phyloP scores from a whole-genome alignment of 1,140 invertebrate genomes.

The Oscheius sp. region DNA sequence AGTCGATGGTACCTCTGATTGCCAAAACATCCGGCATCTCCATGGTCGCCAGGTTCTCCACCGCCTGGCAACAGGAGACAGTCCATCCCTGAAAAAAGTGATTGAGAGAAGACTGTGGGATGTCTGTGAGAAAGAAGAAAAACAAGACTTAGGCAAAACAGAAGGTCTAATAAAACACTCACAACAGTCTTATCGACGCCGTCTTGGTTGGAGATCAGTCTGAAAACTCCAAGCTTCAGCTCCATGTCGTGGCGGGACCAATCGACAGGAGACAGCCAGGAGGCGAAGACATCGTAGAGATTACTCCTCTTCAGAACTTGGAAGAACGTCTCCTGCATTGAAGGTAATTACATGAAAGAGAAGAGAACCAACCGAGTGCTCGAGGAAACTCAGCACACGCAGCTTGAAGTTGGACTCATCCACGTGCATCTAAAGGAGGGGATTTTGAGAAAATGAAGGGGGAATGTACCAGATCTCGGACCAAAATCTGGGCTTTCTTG shows the following conservation, averaged over 20 bases:
- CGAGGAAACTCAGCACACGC: conserved; percentile 1
- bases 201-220: conserved; percentile 10
- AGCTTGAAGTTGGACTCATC: conserved; percentile 4
- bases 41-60: not conserved
- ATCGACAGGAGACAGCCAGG: not conserved
- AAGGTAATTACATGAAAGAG: too few relatives aligned
- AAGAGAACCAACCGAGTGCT: too few relatives aligned
- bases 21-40: not conserved
- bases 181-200: not conserved
- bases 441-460: not conserved
- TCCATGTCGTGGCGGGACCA: conserved; percentile 63
- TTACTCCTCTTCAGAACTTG: not conserved
- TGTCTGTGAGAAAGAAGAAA: not conserved
- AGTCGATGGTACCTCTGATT: not conserved
- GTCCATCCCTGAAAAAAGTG: not conserved
- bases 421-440: not conserved
- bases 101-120: too few relatives aligned
- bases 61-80: not conserved
- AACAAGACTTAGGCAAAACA: not conserved
- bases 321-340: not conserved
- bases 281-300: not conserved
- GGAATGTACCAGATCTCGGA: not conserved
- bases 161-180: not conserved
- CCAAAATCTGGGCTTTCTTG: not conserved
- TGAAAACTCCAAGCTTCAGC: conserved; percentile 69